Evolutionary conservation across 2,888 invertebrate species (phyloP).

Genomic region (Hesperia comma): DNA sequence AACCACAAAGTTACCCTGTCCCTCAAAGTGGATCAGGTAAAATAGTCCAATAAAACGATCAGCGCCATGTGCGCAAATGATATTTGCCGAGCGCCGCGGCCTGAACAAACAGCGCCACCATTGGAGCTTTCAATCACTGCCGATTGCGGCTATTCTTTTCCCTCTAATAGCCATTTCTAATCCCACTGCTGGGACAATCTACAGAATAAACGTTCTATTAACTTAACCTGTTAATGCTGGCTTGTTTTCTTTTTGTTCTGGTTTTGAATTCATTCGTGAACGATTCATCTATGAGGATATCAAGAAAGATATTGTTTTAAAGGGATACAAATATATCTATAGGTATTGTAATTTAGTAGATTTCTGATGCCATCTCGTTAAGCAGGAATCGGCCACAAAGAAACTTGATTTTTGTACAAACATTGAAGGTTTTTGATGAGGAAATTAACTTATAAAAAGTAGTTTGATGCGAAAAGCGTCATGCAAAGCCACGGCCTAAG

Average conservation of each 20-base stretch:
- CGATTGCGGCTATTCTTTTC: slow-evolving; percentile 23
- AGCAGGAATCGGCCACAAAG: background rate
- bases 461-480: slow-evolving; percentile 19
- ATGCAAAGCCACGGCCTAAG: slow-evolving; percentile 58
- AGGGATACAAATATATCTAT: too few relatives aligned
- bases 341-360: too few relatives aligned
- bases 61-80: slow-evolving; percentile 41
- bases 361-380: too few relatives aligned
- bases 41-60: slow-evolving; percentile 24
- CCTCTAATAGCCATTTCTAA: slow-evolving; percentile 12
- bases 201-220: background rate
- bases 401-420: background rate
- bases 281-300: too few relatives aligned
- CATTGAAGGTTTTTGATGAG: background rate
- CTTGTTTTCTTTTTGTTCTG: too few relatives aligned
- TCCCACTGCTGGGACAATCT: slow-evolving; percentile 7
- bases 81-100: slow-evolving; percentile 25
- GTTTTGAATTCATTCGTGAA: too few relatives aligned
- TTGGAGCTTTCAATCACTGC: slow-evolving; percentile 26
- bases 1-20: background rate
- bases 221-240: background rate
- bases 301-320: too few relatives aligned
- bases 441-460: slow-evolving; percentile 5
- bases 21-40: background rate
- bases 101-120: slow-evolving; percentile 31